Evolutionary conservation across 2,797 vertebrate genomes (phyloP).

Genomic region (Acanthurus tractus): DNA sequence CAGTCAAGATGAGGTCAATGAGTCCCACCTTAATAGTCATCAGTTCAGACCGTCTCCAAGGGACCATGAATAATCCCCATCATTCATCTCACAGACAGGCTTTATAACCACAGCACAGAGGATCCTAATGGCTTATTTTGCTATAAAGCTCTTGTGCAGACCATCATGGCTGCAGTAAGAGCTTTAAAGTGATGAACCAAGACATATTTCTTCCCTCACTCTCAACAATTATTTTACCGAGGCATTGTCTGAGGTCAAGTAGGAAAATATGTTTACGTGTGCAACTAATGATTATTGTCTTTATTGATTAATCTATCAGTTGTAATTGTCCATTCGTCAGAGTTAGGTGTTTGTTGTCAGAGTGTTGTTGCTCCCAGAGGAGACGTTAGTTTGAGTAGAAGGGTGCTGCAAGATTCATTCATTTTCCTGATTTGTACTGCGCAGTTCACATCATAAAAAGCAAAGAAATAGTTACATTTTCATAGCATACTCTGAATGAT

Average conservation of each 20-base stretch:
- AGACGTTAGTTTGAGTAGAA: neutral
- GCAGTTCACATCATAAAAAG: neutral
- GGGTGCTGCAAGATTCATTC: neutral
- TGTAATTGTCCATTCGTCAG: neutral
- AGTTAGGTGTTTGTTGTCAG: no score
- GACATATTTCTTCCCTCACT: conserved; percentile 1
- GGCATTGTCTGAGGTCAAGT: neutral
- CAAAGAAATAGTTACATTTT: neutral
- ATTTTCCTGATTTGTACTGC: neutral
- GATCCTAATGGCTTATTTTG: conserved; percentile 35
- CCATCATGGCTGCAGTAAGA: conserved; percentile 3
- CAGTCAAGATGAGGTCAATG: conserved; percentile 74
- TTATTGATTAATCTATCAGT: neutral
- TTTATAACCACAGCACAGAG: conserved; percentile 25
- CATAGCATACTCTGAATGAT: neutral
- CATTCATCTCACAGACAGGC: conserved; percentile 56
- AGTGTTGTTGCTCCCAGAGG: neutral
- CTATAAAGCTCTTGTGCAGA: conserved; percentile 28
- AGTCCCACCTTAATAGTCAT: conserved; percentile 66
- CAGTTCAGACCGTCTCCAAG: conserved; percentile 63
- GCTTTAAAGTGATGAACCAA: conserved; percentile 12
- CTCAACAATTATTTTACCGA: neutral
- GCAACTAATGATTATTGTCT: neutral
- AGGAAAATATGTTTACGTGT: neutral
- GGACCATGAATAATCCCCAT: conserved; percentile 66